These are phyloP conservation scores for Smithornis capensis DNA, from an alignment of 2,113 vertebrate genomes.

Conservation along the genomic window DNA sequence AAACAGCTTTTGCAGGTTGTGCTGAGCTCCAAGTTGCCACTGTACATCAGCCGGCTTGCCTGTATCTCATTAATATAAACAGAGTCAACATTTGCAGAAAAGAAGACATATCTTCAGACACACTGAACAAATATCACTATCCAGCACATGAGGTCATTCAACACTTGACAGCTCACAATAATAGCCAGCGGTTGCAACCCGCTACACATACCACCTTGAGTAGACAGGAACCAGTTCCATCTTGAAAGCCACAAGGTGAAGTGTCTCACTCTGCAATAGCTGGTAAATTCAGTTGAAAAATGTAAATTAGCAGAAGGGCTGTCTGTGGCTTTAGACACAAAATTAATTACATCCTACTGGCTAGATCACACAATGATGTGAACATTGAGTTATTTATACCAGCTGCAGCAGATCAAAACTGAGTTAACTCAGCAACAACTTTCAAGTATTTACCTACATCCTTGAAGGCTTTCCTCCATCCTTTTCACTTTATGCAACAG, in stretches of 20 bases:
- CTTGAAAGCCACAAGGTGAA: neutral
- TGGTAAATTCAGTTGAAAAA: neutral
- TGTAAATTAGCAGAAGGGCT: neutral
- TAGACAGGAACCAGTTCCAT: neutral
- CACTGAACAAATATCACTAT: neutral
- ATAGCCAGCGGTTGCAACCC: neutral
- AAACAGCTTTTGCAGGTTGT: neutral
- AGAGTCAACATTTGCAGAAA: neutral
- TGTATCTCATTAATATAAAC: neutral
- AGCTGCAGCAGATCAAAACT: neutral
- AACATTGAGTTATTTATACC: neutral
- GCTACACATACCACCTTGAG: neutral
- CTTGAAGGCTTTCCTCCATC: neutral
- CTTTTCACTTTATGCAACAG: neutral
- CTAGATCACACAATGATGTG: neutral
- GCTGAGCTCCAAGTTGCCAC: neutral
- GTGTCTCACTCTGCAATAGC: neutral
- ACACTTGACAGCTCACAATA: rapidly evolving
- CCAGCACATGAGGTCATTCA: neutral
- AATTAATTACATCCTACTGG: neutral
- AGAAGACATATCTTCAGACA: neutral
- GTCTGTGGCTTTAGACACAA: neutral
- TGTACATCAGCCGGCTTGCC: neutral
- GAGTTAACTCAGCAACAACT: neutral
- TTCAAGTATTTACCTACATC: neutral